Base-by-base conservation (phyloP, 64 coral and sea anemone genomes). In the Cladopsammia gracilis region DNA sequence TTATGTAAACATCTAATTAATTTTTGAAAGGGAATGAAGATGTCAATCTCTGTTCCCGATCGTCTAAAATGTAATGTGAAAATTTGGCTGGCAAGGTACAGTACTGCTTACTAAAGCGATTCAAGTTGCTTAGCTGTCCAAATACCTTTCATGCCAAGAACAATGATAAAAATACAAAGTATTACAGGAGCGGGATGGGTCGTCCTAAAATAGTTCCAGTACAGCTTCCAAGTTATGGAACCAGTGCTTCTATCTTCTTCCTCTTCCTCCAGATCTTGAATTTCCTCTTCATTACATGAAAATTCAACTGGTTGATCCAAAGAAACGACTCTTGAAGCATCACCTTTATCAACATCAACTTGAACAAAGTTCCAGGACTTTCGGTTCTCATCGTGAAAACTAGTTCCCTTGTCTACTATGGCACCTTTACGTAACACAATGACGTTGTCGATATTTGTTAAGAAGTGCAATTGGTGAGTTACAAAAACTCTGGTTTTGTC, bases 201-300 rank as follows among this genome's bases (percentile, higher is more conserved):
- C 59, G 62, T 73, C 34, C 51, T 79, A 48, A 93, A 93, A 50
- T 93, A 93, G 2, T 93, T 71, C 91, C 91, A 93, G 52, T 93
- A 93, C 7, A 93, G 43, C 58, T 34, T 5, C 85, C 91, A 81
- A 10, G 91, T 77, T 58, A 93, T 81, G 14, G 60, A 66, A 15
- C 91, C 91, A 20, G 59, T 46, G 16, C 70, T 85, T 4, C 85
- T 87, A 59, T 2, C 22, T 19, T 93, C 61, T 2, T 47, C 65
- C 4, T 71, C 49, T 72, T 82, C 47, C 25, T 87, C 75, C 6
- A 83, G 46, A 45, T 83, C 79, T 61, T 46, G 57, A 48, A 34
- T 71, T 49, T 49, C 72, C 45, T 75, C 72, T 48, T 19, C 46
- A 18, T 48, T 75, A 12, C 7, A 12, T 7, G 50, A 75, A 18